Conservation (phyloP, 2,888 invertebrate species). For the Amiota minor region DNA sequence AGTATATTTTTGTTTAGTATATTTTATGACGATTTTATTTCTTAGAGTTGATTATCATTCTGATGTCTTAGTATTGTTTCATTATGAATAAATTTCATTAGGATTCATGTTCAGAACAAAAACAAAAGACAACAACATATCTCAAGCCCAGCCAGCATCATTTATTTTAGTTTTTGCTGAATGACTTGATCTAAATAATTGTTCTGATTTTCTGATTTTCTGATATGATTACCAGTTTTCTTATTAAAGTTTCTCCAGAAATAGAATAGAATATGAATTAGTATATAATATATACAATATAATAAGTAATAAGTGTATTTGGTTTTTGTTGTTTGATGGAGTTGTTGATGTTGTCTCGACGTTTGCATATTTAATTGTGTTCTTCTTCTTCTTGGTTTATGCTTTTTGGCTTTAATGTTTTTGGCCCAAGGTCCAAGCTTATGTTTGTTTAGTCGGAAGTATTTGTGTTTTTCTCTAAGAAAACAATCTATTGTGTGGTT, state of each 20-base stretch:
- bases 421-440: conserved; percentile 1
- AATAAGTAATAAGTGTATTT: too few relatives aligned
- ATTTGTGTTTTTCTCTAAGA: conserved; percentile 23
- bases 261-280: neutral
- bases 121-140: too few relatives aligned
- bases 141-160: too few relatives aligned
- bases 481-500: conserved; percentile 21
- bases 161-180: neutral
- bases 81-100: conserved; percentile 17
- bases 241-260: neutral
- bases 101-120: too few relatives aligned
- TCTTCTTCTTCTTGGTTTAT: neutral
- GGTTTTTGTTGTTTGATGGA: conserved; percentile 31
- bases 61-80: conserved; percentile 19
- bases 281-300: too few relatives aligned
- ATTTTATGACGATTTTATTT: neutral
- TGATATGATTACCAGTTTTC: conserved; percentile 45
- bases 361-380: conserved; percentile 41
- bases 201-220: conserved; percentile 33
- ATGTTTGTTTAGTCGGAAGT: conserved; percentile 13
- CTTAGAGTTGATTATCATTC: conserved; percentile 31
- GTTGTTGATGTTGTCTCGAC: conserved; percentile 21
- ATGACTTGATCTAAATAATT: conserved; percentile 34
- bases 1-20: too few relatives aligned
- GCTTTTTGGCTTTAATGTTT: neutral